Evolutionary conservation across 1,140 invertebrate genomes (phyloP).

Genomic region (Aleiodes sp.): DNA sequence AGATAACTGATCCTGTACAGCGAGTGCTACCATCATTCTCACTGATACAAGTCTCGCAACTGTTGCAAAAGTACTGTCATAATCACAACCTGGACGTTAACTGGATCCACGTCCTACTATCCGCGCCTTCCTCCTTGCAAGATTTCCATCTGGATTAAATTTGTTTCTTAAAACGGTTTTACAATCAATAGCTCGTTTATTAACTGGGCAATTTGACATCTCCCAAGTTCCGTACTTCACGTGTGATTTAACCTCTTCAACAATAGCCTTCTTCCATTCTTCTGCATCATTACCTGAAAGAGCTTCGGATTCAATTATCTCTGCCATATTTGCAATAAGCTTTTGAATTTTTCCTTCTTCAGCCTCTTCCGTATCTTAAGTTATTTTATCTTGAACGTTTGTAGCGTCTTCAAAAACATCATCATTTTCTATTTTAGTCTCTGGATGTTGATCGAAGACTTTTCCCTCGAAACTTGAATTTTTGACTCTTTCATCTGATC

Average conservation of each 20-base stretch:
- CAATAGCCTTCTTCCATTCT: slow-evolving; percentile 47
- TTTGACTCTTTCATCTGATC: background rate
- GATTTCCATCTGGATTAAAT: slow-evolving; percentile 23
- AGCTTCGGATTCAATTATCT: slow-evolving; percentile 35
- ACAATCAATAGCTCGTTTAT: slow-evolving; percentile 43
- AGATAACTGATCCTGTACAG: slow-evolving; percentile 22
- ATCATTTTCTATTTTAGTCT: too few species aligned
- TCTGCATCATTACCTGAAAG: slow-evolving; percentile 29
- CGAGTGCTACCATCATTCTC: slow-evolving; percentile 20
- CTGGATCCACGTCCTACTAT: slow-evolving; percentile 39
- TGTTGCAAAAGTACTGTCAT: slow-evolving; percentile 39
- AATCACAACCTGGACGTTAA: slow-evolving; percentile 40
- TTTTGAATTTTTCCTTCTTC: background rate
- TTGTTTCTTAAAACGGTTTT: slow-evolving; percentile 55
- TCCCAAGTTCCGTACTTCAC: slow-evolving; percentile 48
- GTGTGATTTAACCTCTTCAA: slow-evolving; percentile 38
- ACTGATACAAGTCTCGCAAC: slow-evolving; percentile 32
- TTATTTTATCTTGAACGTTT: background rate
- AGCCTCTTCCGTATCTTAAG: background rate
- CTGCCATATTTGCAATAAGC: slow-evolving; percentile 18
- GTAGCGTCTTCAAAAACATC: background rate
- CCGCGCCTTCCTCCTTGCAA: slow-evolving; percentile 36
- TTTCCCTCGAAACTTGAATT: background rate
- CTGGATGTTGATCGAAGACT: too few species aligned
- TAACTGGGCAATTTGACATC: slow-evolving; percentile 42